These are phyloP conservation scores for Drosophila grimshawi DNA, from an alignment of 1,140 invertebrate species.

Conservation along the genomic window DNA sequence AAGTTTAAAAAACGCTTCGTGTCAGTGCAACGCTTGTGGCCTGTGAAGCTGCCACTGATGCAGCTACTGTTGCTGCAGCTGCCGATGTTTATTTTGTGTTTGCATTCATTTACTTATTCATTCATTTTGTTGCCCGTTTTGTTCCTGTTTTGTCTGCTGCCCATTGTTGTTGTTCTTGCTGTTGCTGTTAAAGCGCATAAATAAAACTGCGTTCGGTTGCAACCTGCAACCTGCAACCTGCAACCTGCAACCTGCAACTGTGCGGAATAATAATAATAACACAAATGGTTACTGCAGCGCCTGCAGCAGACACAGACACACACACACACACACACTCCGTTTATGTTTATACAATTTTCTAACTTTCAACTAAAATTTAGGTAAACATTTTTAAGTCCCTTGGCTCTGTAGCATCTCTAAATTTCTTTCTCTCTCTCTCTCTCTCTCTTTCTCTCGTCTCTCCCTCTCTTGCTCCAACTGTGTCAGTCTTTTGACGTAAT, in stretches of 20 bases:
- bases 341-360: constrained; percentile 18
- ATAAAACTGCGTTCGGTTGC: constrained; percentile 60
- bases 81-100: constrained; percentile 38
- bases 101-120: constrained; percentile 34
- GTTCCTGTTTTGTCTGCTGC: constrained; percentile 18
- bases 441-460: not conserved
- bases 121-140: constrained; percentile 42
- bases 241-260: constrained; percentile 30
- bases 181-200: constrained; percentile 43
- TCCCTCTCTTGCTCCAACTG: not conserved
- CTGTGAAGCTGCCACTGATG: constrained; percentile 7
- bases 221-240: constrained; percentile 31
- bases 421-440: not conserved
- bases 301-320: not conserved
- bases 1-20: constrained; percentile 57
- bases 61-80: constrained; percentile 18
- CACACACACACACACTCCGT: not conserved
- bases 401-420: no score
- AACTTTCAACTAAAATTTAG: constrained; percentile 8
- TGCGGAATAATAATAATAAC: constrained; percentile 36
- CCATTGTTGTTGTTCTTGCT: constrained; percentile 18
- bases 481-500: no score
- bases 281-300: constrained; percentile 24
- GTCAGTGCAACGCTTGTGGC: constrained; percentile 57
- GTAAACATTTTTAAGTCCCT: not conserved